Conservation (phyloP, 2,113 vertebrate genomes). For the Dasyornis broadbenti region DNA sequence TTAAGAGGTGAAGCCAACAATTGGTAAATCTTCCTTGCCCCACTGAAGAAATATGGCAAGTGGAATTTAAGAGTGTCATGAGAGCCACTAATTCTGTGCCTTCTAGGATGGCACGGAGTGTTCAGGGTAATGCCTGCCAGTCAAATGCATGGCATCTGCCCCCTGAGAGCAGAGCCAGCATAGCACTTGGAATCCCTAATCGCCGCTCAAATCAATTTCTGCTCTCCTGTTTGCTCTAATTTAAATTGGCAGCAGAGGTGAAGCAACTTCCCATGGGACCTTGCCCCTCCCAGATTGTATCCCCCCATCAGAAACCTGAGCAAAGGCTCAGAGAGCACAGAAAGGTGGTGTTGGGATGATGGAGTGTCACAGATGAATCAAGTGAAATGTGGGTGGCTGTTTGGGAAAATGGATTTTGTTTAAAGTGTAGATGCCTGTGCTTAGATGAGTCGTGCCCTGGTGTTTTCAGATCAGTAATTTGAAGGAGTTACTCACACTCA, state of each 20-base stretch:
- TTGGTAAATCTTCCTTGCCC: background rate
- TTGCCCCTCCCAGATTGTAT: background rate
- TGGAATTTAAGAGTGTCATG: background rate
- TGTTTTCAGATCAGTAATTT: background rate
- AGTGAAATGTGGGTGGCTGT: background rate
- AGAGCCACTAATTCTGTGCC: background rate
- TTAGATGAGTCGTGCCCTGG: background rate
- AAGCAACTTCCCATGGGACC: background rate
- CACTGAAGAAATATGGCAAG: background rate
- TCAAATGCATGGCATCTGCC: rapidly evolving
- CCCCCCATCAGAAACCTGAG: rapidly evolving
- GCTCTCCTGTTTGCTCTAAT: background rate
- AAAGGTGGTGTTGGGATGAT: no score
- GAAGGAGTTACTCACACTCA: background rate
- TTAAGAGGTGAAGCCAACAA: background rate
- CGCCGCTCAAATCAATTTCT: background rate
- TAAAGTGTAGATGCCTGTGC: background rate
- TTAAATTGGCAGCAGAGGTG: background rate
- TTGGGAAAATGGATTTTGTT: background rate
- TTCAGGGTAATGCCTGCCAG: background rate
- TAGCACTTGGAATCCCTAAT: background rate
- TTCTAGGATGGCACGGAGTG: background rate
- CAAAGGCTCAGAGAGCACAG: background rate
- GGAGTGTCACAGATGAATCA: background rate
- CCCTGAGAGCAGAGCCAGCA: background rate